Evolutionary conservation across 1,140 invertebrate species (phyloP).

Genomic region (Cydia pomonella): DNA sequence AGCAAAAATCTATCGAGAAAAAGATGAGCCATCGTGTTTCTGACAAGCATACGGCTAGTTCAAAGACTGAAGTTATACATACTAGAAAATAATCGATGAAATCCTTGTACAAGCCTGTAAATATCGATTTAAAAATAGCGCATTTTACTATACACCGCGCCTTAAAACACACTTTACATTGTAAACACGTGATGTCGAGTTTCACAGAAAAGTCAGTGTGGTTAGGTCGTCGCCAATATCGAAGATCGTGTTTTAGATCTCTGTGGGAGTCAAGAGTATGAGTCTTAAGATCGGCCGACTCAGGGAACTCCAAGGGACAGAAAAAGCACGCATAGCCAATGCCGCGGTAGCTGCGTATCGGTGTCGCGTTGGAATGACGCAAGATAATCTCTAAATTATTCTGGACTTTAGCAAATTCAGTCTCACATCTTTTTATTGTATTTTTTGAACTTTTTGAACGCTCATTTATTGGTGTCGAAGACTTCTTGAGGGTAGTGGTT

Average conservation of each 20-base stretch:
- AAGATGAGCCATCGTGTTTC: no score
- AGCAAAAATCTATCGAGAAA: no score
- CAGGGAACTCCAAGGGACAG: conserved; percentile 40
- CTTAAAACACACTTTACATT: conserved; percentile 49
- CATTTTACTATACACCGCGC: no score
- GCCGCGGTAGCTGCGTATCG: conserved; percentile 38
- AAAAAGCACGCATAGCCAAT: conserved; percentile 45
- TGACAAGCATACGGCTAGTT: no score
- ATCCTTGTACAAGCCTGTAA: no score
- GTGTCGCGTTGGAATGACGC: conserved; percentile 45
- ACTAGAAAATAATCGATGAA: no score
- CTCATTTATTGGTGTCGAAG: background rate
- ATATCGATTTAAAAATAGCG: no score
- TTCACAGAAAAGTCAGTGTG: conserved; percentile 32
- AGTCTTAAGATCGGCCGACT: conserved; percentile 38
- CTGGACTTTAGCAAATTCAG: conserved; percentile 37
- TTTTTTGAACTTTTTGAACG: background rate
- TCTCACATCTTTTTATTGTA: background rate
- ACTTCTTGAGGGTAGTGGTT: background rate
- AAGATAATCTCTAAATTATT: conserved; percentile 42
- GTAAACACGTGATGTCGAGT: conserved; percentile 42
- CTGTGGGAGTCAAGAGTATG: conserved; percentile 35
- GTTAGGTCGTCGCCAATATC: background rate
- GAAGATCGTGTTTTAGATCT: background rate
- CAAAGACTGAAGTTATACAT: no score